Evolutionary conservation across 2,888 invertebrate genomes (phyloP), one percentile per base, ranked within the genome.

Genomic region (Girardia tigrina): DNA sequence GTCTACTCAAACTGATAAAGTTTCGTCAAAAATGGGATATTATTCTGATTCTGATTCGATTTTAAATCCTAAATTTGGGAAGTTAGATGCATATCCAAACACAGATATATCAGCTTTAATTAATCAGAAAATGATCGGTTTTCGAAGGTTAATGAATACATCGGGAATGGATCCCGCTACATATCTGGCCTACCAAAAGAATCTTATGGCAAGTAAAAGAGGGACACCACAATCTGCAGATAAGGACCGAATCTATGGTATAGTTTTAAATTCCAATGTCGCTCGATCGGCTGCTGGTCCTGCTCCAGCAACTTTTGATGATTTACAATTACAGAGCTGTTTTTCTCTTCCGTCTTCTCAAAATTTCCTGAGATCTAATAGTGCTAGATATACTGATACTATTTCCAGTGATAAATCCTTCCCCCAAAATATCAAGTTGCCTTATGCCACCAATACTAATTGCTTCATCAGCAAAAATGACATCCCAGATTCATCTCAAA

Each of bases 171-270:
- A 56, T 56, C 56, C 56, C n/a, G n/a, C 56, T 20, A 56, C 56
- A 56, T 56, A 56, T 56, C n/a, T 56, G 56, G n/a, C 56, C 6
- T 56, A 56, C 23, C 56, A 56, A 23, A 56, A 56, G 23, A 56
- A 56, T 56, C 23, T 56, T 20, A 56, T 56, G 56, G 56, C 56
- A 16, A 56, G 56, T 56, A 56, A 56, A 56, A 4, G 56, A 56
- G 4, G 56, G 4, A 56, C 56, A 6, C 56, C 56, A 12, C 56
- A 56, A 56, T 56, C 56, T 20, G 56, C 74, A 26, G 74, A 74
- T 69, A 74, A 74, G 29, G 74, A 74, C 56, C 42, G 74, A n/a
- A 74, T 74, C 23, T 74, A 74, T 36, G 74, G 74, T 12, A 74
- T 74, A 56, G 74, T 74, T 12, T 42, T 69, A 23, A 74, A 74